Evolutionary conservation across 2,888 invertebrate genomes (phyloP).

Genomic region (Zaprionus obscuricornis): DNA sequence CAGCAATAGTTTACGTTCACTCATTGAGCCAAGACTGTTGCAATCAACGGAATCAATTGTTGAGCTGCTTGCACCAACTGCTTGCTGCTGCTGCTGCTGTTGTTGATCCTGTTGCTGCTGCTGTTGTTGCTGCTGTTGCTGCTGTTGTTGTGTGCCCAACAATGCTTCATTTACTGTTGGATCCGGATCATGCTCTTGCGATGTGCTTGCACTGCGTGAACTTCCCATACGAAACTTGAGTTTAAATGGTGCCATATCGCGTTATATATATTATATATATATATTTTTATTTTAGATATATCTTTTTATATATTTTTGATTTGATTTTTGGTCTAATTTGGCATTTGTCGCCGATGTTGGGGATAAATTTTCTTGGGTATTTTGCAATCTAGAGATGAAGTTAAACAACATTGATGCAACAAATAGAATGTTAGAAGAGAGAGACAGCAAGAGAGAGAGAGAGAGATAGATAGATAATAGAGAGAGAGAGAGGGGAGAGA

Average conservation of each 20-base stretch:
- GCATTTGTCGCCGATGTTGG: constrained; percentile 44
- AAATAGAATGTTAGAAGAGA: constrained; percentile 8
- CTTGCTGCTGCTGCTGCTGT: constrained; percentile 61
- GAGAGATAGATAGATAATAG: constrained; percentile 1
- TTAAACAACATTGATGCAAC: constrained; percentile 62
- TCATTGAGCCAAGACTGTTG: constrained; percentile 81
- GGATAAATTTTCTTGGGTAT: constrained; percentile 5
- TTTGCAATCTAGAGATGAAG: constrained; percentile 8
- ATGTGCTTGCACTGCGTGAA: constrained; percentile 83
- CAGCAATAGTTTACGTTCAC: constrained; percentile 81
- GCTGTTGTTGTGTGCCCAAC: constrained; percentile 65
- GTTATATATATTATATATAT: constrained; percentile 3
- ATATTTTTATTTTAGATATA: constrained; percentile 5
- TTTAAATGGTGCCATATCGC: constrained; percentile 83
- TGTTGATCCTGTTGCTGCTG: constrained; percentile 59
- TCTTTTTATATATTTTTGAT: constrained; percentile 11
- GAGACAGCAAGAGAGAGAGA: constrained; percentile 5
- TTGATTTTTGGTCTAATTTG: no score
- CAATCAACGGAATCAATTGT: constrained; percentile 83
- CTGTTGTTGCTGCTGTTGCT: constrained; percentile 36
- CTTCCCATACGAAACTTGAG: constrained; percentile 84
- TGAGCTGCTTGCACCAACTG: constrained; percentile 82
- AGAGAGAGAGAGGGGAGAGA: constrained; percentile 5
- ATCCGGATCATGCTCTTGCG: constrained; percentile 83
- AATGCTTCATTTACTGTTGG: constrained; percentile 83